A percentile compares a stretch with the other conserved stretches of the same genome.
These are phyloP conservation scores for Spisula solida DNA, from an alignment of 2,888 invertebrate genomes.

Conservation along the genomic window DNA sequence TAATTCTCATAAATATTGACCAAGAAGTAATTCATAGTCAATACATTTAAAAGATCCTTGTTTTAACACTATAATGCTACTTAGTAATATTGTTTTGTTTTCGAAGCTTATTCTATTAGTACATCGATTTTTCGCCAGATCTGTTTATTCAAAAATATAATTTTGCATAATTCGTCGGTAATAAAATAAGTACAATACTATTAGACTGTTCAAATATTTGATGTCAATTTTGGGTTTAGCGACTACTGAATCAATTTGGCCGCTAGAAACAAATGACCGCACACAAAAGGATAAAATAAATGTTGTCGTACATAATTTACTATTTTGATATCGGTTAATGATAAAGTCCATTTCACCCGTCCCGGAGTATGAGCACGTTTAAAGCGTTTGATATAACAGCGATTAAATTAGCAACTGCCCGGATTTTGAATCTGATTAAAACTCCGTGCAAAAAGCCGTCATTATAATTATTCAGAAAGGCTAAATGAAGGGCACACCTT, in stretches of 20 bases:
- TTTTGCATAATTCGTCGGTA: slow-evolving; percentile 57
- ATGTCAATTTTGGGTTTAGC: slow-evolving; percentile 25
- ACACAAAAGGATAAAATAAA: slow-evolving; percentile 39
- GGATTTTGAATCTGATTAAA: slow-evolving; percentile 26
- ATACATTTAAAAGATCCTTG: slow-evolving; percentile 48
- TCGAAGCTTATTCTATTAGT: slow-evolving; percentile 52
- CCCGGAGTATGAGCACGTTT: neutral
- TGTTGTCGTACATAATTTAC: slow-evolving; percentile 48
- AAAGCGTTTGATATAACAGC: slow-evolving; percentile 30
- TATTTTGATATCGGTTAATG: slow-evolving; percentile 38
- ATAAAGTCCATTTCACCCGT: slow-evolving; percentile 28
- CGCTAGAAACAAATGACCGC: slow-evolving; percentile 44
- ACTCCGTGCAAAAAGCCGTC: neutral
- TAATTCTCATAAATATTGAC: slow-evolving; percentile 43
- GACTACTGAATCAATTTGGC: slow-evolving; percentile 49
- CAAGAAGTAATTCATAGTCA: slow-evolving; percentile 21
- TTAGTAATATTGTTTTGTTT: slow-evolving; percentile 50
- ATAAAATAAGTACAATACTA: slow-evolving; percentile 54
- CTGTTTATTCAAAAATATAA: slow-evolving; percentile 59
- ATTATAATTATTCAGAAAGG: neutral
- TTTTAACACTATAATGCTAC: slow-evolving; percentile 50
- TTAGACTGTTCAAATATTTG: slow-evolving; percentile 61
- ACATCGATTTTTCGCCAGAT: slow-evolving; percentile 36
- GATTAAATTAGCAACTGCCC: slow-evolving; percentile 38
- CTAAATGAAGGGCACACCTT: neutral